Percentiles rank a stretch among this genome's conserved stretches.
These are phyloP conservation scores for Hexactinellida sp. DNA, from an alignment of 37 sponge, comb jelly and placozoan genomes.

Conservation along the genomic window DNA sequence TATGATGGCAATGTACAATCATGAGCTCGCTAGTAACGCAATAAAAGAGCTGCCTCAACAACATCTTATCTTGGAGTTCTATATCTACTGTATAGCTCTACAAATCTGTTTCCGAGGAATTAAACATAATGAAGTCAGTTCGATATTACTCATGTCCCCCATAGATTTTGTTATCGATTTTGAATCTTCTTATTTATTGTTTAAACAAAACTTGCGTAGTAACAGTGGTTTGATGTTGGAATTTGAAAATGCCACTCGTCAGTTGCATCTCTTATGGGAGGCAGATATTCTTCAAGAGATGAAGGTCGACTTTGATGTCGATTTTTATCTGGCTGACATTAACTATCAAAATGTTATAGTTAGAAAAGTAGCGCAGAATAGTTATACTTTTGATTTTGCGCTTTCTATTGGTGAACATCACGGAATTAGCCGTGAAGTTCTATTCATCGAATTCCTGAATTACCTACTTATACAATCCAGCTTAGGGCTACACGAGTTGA, in stretches of 20 bases:
- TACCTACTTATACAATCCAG: not conserved
- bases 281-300: not conserved
- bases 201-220: not conserved
- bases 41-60: not conserved
- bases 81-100: not conserved
- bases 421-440: not conserved
- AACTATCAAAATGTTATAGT: not conserved
- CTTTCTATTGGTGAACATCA: not conserved
- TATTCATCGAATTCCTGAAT: not conserved
- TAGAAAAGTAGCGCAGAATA: not conserved
- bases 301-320: not conserved
- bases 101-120: not conserved
- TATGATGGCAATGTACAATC: not conserved
- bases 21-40: not conserved
- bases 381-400: slow-evolving; percentile 1
- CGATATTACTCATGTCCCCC: not conserved
- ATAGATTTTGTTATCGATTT: not conserved
- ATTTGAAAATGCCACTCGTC: not conserved
- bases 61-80: not conserved
- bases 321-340: not conserved
- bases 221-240: not conserved
- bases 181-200: not conserved
- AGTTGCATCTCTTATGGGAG: not conserved
- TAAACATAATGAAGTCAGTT: not conserved
- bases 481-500: not conserved